These are phyloP conservation scores for Pelusios castaneus DNA, from an alignment of 2,113 vertebrate species.

Conservation along the genomic window DNA sequence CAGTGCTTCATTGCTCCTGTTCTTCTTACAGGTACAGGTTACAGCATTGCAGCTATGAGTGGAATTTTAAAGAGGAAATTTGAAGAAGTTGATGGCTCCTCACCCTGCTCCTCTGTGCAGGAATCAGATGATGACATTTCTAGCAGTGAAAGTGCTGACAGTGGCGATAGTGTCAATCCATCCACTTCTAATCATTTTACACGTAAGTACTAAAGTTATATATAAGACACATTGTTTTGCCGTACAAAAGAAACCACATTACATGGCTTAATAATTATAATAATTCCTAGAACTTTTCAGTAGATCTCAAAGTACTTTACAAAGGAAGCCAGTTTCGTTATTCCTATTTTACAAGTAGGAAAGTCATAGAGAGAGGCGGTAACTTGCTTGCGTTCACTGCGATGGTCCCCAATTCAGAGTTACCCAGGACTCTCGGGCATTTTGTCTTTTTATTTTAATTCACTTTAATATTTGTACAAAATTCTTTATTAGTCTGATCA, in stretches of 20 bases:
- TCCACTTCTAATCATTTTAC: conserved; percentile 91
- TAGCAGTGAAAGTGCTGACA: conserved; percentile 97
- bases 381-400: background rate
- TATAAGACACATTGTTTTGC: background rate
- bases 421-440: background rate
- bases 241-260: background rate
- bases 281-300: background rate
- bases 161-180: conserved; percentile 97
- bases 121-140: conserved; percentile 97
- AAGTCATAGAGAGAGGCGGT: background rate
- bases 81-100: conserved; percentile 97
- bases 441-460: background rate
- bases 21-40: conserved; percentile 76
- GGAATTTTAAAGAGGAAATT: conserved; percentile 98
- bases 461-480: background rate
- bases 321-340: background rate
- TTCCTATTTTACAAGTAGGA: background rate
- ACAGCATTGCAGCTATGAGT: conserved; percentile 84
- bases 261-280: background rate
- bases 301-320: background rate
- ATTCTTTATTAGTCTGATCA: background rate
- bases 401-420: background rate
- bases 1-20: conserved; percentile 44
- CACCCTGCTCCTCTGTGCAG: conserved; percentile 92
- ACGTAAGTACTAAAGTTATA: conserved; percentile 80